These are phyloP conservation scores for Anas flavirostris DNA, from an alignment of 2,797 vertebrate genomes.

Conservation along the genomic window DNA sequence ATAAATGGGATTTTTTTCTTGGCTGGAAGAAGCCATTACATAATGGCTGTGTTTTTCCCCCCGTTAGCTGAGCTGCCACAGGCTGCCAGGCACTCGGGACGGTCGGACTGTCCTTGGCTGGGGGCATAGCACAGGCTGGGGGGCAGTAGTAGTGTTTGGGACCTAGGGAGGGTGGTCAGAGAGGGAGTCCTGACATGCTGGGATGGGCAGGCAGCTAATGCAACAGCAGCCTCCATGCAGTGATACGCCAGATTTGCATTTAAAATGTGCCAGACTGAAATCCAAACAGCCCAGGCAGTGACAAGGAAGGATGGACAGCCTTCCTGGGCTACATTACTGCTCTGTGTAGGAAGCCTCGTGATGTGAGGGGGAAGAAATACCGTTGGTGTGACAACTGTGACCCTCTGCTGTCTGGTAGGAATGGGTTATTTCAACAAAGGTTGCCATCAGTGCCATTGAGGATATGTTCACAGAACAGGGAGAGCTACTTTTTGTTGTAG, in stretches of 20 bases:
- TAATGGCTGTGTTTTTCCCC: slow-evolving; percentile 53
- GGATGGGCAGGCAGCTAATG: background rate
- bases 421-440: background rate
- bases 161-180: background rate
- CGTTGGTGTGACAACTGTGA: background rate
- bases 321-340: background rate
- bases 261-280: background rate
- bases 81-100: background rate
- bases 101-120: background rate
- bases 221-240: background rate
- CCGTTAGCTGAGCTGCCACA: slow-evolving; percentile 10
- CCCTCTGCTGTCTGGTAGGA: background rate
- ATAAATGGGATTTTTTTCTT: slow-evolving; percentile 59
- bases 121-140: background rate
- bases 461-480: background rate
- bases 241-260: rapidly evolving
- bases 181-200: rapidly evolving
- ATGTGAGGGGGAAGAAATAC: background rate
- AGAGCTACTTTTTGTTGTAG: background rate
- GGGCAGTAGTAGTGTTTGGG: background rate
- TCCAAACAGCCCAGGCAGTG: background rate
- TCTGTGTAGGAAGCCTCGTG: background rate
- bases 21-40: slow-evolving; percentile 65
- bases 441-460: rapidly evolving
- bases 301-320: background rate